Conservation (phyloP, 1,140 invertebrate species). For the Neodiprion fabricii region DNA sequence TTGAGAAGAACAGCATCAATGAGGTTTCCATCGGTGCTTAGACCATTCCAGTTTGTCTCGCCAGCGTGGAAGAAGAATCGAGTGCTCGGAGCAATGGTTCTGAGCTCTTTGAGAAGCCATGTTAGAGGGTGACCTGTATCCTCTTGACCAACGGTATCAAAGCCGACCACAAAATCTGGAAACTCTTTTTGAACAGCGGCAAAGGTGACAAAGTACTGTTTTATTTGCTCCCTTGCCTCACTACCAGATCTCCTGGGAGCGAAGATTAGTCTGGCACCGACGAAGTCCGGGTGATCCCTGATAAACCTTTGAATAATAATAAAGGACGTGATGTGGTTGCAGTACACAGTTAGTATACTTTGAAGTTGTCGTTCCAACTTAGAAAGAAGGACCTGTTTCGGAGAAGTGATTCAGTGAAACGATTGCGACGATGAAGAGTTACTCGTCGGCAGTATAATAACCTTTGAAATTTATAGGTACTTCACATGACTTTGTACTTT, state of each 20-base stretch:
- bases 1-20: conserved; percentile 82
- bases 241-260: conserved; percentile 64
- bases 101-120: conserved; percentile 57
- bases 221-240: conserved; percentile 35
- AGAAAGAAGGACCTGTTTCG: too few relatives aligned
- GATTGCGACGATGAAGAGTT: too few relatives aligned
- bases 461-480: too few relatives aligned
- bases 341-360: too few relatives aligned
- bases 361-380: too few relatives aligned
- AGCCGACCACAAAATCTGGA: conserved; percentile 71
- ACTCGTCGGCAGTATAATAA: too few relatives aligned
- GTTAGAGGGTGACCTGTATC: conserved; percentile 61
- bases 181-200: conserved; percentile 49
- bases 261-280: conserved; percentile 76
- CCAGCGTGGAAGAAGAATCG: conserved; percentile 83
- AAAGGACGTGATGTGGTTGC: too few relatives aligned
- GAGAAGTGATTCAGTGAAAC: too few relatives aligned
- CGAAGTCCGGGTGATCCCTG: conserved; percentile 69
- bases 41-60: conserved; percentile 80
- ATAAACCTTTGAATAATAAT: conserved; percentile 50
- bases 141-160: conserved; percentile 69
- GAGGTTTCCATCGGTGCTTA: conserved; percentile 72
- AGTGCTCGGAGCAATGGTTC: conserved; percentile 58
- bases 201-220: too few relatives aligned
- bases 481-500: too few relatives aligned